These are phyloP conservation scores for Nymphicus hollandicus DNA, from an alignment of 2,113 vertebrate species.

Conservation along the genomic window DNA sequence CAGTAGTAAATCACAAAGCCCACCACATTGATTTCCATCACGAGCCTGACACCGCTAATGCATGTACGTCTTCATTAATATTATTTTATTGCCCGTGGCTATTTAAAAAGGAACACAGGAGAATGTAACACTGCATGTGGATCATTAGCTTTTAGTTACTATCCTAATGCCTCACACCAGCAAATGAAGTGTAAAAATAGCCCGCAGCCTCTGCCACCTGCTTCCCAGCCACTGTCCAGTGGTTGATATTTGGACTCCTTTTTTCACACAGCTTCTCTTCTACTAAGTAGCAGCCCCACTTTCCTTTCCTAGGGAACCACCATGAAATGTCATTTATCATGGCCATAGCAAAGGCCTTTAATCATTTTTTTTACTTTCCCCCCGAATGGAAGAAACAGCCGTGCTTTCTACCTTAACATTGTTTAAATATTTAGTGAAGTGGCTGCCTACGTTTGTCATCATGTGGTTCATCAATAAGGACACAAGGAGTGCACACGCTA, in stretches of 20 bases:
- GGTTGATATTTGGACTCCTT: conserved; percentile 72
- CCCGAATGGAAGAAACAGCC: conserved; percentile 42
- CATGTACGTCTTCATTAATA: conserved; percentile 72
- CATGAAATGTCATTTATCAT: conserved; percentile 48
- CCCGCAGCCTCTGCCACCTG: conserved; percentile 73
- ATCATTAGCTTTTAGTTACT: conserved; percentile 76
- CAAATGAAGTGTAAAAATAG: conserved; percentile 78
- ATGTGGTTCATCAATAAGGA: conserved; percentile 2
- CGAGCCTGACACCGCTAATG: conserved; percentile 38
- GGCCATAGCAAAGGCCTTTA: conserved; percentile 14
- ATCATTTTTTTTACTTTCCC: background rate
- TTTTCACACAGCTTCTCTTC: conserved; percentile 73
- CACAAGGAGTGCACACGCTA: conserved; percentile 24
- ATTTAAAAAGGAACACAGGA: conserved; percentile 65
- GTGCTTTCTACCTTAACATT: conserved; percentile 40
- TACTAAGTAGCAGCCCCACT: conserved; percentile 47
- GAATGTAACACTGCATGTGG: conserved; percentile 56
- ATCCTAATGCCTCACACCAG: conserved; percentile 49
- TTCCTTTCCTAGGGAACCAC: conserved; percentile 12
- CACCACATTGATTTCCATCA: conserved; percentile 24
- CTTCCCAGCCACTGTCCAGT: conserved; percentile 58
- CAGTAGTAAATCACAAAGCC: conserved; percentile 3
- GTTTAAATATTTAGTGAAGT: conserved; percentile 58
- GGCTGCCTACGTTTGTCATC: conserved; percentile 17
- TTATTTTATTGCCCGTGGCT: conserved; percentile 65